Conservation (phyloP, 2,113 vertebrate species). For the Cyanoderma ruficeps region DNA sequence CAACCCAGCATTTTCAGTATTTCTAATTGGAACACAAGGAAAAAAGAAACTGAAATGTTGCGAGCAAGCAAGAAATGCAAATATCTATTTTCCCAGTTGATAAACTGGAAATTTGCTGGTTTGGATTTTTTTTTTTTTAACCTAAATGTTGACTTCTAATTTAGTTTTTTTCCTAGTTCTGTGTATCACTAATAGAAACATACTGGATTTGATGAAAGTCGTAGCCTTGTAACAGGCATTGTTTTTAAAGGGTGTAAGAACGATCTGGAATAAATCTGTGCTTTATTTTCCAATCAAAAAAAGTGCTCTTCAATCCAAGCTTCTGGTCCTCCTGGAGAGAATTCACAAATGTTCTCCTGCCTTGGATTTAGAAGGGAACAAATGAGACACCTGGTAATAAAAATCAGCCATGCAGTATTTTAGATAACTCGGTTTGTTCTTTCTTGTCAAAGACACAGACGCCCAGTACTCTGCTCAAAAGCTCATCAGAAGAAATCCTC, state of each 20-base stretch:
- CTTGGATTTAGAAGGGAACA: conserved; percentile 34
- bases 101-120: background rate
- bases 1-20: background rate
- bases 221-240: background rate
- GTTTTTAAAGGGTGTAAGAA: background rate
- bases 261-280: background rate
- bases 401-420: conserved; percentile 3
- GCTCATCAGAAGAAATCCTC: conserved; percentile 46
- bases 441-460: background rate
- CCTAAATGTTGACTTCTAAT: background rate
- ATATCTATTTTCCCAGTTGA: background rate
- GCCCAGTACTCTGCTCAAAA: conserved; percentile 31
- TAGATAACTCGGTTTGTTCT: conserved; percentile 52
- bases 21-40: background rate
- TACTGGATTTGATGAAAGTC: background rate
- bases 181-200: background rate
- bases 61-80: background rate
- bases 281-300: background rate
- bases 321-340: conserved; percentile 9
- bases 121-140: background rate
- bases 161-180: background rate
- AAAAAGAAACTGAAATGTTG: background rate
- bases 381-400: conserved; percentile 28
- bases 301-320: conserved; percentile 7
- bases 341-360: conserved; percentile 2